Base-by-base conservation (phyloP, 2,888 invertebrate species). In the Eupeodes latifasciatus region DNA sequence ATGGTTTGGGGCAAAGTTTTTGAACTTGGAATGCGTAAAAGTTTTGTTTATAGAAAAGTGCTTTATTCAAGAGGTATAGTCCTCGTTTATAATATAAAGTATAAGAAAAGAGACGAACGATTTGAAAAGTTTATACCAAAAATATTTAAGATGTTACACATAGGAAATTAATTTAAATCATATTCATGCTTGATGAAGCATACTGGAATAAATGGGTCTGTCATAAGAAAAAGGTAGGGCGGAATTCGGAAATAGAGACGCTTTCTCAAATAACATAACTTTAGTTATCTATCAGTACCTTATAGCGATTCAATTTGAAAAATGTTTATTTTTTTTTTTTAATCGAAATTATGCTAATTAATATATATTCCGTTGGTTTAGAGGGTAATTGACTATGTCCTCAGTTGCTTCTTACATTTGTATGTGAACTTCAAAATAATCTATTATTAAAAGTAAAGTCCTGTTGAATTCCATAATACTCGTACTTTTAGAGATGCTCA, bases 151-250 rank as follows among this genome's bases (percentile, higher is more conserved):
- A 55, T 80, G 84, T 81, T 69, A 81, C 77, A 81, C 77, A 84
- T 81, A 57, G 84, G 62, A 88, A 84, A 88, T 67, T 88, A 84
- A 88, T 88, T 84, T 67, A 74, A 88, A 55, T 84, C 72, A 81
- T 64, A 81, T 88, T 84, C 61, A 88, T 74, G 66, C 49, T 80
- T 49, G 36, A 64, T 74, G 67, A 49, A 77, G 87, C 55, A 55
- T 59, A 66, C 27, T 67, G 61, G 75, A 49, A 27, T n/a, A 19
- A 34, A 14, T 27, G 27, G 27, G 34, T 14, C 40, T 69, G 27
- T 12, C 7, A 6, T 27, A 12, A n/a, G 14, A 16, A 0, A 10
- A 14, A 5, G 7, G 12, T 34, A 49, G 59, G n/a, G 4, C 2
- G 12, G 34, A 36, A 36, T 12, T 12, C 7, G 27, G 1, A 11